Base-by-base conservation (phyloP, 2,888 invertebrate genomes). In the Drosophila neotestacea region DNA sequence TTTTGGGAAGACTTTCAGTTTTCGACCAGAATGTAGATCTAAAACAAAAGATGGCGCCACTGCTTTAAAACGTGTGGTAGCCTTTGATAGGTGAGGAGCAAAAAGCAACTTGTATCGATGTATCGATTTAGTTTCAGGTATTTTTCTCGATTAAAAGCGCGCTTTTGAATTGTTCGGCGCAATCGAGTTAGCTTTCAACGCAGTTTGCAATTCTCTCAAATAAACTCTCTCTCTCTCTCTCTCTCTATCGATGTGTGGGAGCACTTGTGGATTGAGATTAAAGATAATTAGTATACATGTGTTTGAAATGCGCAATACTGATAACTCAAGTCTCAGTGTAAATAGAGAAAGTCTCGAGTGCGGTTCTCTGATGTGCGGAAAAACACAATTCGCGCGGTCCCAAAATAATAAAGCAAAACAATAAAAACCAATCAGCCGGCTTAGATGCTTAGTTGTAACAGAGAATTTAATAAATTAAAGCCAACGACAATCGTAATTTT, bases 341-440 rank as follows among this genome's bases (percentile, higher is more conserved):
- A 84, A 80, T 79, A 80, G 70, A 82, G 78, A 85, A 75, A 73
- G 74, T 69, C 78, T 81, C 69, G 85, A 72, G 88, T 70, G 73
- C 78, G 85, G 86, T 77, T 81, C 78, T 50, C 44, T 34, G 56
- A 47, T 41, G 34, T 51, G 54, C 34, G 42, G 34, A 27, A 56
- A 75, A 61, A 58, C 22, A 47, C 51, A 48, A 62, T 67, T 61
- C 51, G 61, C 58, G 62, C 47, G 30, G 30, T 42, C 36, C 10
- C 52, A 64, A 50, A 38, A 39, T 47, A 68, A 66, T 62, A 69
- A 38, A 70, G 41, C 67, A 55, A 47, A 46, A 61, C 50, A 58
- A 65, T 44, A 51, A 44, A 50, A 60, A 32, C 2, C 36, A 59
- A 48, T 42, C 27, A 36, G 58, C 65, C 77, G 71, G 72, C 67